phyloP scores from a whole-genome alignment of 2,888 invertebrate species.

The Embidobia sp. region DNA sequence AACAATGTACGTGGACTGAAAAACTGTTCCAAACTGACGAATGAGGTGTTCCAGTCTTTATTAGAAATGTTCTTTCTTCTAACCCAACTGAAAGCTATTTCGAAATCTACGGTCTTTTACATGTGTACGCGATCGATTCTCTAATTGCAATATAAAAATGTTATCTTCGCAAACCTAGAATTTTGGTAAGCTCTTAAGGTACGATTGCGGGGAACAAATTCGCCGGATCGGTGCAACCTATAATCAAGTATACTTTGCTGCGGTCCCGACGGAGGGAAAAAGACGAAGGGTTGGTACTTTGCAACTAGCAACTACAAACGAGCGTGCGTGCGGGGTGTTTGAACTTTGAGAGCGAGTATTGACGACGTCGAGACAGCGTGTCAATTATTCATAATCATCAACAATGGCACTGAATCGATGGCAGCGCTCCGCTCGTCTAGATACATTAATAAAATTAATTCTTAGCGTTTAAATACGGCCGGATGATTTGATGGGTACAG shows the following conservation, averaged over 20 bases:
- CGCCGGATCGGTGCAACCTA: conserved; percentile 5
- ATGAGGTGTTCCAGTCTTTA: too few species aligned
- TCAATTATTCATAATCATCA: conserved; percentile 30
- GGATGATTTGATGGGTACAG: too few species aligned
- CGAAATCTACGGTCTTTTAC: background rate
- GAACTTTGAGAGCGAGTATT: conserved; percentile 17
- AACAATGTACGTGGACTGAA: background rate
- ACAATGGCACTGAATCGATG: conserved; percentile 10
- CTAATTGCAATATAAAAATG: background rate
- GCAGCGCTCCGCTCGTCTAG: background rate
- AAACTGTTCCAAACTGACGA: too few species aligned
- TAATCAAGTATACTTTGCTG: conserved; percentile 26
- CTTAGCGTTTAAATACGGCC: too few species aligned
- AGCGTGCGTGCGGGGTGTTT: conserved; percentile 27
- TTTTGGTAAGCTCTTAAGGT: conserved; percentile 1
- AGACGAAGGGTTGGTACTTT: conserved; percentile 23
- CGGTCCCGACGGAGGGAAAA: conserved; percentile 4
- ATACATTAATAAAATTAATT: too few species aligned
- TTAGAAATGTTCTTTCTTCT: too few species aligned
- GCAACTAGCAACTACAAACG: conserved; percentile 6
- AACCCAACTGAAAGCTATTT: background rate
- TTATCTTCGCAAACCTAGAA: background rate
- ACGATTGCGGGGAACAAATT: conserved; percentile 10
- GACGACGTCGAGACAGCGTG: conserved; percentile 21
- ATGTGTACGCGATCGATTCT: background rate